A percentile compares a stretch with the other conserved stretches of the same genome.
Conservation (phyloP, 1,140 invertebrate species). For the Campoletis sonorensis region DNA sequence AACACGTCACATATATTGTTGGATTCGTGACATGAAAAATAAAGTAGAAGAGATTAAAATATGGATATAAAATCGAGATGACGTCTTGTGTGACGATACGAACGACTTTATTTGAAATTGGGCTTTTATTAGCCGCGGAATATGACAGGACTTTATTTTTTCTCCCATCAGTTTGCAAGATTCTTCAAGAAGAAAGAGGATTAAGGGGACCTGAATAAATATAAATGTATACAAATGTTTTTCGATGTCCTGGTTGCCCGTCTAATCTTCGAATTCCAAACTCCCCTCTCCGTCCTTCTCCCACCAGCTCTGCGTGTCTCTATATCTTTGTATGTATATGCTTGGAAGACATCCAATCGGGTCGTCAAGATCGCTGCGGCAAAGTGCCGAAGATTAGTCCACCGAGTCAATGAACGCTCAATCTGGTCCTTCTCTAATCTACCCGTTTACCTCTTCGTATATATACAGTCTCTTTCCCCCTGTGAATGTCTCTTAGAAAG, state of each 20-base stretch:
- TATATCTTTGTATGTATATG: neutral
- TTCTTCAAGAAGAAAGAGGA: slow-evolving; percentile 3
- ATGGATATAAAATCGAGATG: neutral
- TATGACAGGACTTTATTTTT: neutral
- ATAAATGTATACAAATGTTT: slow-evolving; percentile 5
- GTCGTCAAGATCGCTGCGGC: slow-evolving; percentile 25
- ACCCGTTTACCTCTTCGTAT: neutral
- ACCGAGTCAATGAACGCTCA: slow-evolving; percentile 41
- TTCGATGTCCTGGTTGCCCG: neutral
- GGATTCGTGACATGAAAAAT: slow-evolving; percentile 33
- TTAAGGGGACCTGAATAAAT: neutral
- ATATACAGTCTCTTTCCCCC: neutral
- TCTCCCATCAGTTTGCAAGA: neutral
- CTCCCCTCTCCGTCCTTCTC: neutral
- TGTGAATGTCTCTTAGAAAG: neutral
- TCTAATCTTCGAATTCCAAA: slow-evolving; percentile 33
- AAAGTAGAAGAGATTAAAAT: neutral
- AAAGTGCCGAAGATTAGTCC: slow-evolving; percentile 32
- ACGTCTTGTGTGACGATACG: neutral
- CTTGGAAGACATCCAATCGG: slow-evolving; percentile 14
- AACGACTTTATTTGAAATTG: neutral
- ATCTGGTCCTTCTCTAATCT: neutral
- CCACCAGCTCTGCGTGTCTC: neutral
- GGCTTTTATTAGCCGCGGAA: neutral
- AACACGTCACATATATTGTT: slow-evolving; percentile 22